Conservation (phyloP, 2,797 vertebrate genomes). For the Lagodon rhomboides region DNA sequence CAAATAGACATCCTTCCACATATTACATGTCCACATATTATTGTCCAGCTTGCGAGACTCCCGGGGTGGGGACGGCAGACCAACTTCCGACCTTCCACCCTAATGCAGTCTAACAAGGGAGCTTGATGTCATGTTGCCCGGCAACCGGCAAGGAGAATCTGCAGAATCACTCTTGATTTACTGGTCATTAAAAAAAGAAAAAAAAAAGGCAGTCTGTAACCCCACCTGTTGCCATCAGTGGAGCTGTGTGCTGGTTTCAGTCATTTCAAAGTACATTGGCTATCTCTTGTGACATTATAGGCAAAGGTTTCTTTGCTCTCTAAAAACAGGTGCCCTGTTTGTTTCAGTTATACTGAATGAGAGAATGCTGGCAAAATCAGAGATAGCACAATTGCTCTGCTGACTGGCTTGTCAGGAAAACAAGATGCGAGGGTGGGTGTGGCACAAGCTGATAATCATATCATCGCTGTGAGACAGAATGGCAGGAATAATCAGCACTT, state of each 20-base stretch:
- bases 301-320: not conserved
- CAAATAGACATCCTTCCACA: slow-evolving; percentile 53
- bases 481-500: slow-evolving; percentile 68
- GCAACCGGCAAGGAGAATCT: slow-evolving; percentile 80
- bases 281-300: slow-evolving; percentile 4
- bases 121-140: slow-evolving; percentile 81
- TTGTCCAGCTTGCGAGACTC: slow-evolving; percentile 34
- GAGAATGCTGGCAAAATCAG: slow-evolving; percentile 5
- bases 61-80: slow-evolving; percentile 43
- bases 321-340: not conserved
- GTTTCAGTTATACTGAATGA: slow-evolving; percentile 6
- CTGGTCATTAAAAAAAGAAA: slow-evolving; percentile 63
- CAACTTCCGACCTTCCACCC: slow-evolving; percentile 66
- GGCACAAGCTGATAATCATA: slow-evolving; percentile 62
- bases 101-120: slow-evolving; percentile 65
- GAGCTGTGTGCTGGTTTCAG: slow-evolving; percentile 27
- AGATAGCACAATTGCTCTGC: slow-evolving; percentile 15
- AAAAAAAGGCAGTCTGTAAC: slow-evolving; percentile 59
- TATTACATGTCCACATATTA: slow-evolving; percentile 51
- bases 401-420: slow-evolving; percentile 46
- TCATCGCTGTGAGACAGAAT: slow-evolving; percentile 56
- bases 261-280: slow-evolving; percentile 10
- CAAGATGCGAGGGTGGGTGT: slow-evolving; percentile 53
- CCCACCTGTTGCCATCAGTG: slow-evolving; percentile 61
- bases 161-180: slow-evolving; percentile 83